Base-by-base conservation (phyloP, 2,113 vertebrate species). In the Stigmatopora argus region DNA sequence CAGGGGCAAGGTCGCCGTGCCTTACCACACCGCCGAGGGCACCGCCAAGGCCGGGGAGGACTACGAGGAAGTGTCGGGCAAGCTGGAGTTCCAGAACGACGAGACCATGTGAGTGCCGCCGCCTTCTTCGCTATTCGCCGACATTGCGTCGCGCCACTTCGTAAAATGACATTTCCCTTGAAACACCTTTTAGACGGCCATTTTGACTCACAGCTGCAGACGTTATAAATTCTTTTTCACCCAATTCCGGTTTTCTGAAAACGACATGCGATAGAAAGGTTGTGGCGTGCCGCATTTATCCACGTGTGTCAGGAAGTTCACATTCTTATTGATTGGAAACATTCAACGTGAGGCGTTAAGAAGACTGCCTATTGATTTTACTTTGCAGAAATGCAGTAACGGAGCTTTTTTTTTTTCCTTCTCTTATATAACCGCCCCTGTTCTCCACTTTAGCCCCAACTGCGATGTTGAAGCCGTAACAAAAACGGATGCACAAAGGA, bases 21-120 rank as follows among this genome's bases (percentile, higher is more conserved):
- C 93, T 0, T 94, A 90, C 82, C 90, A 89, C 84, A 93, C 91
- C 1, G 78, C 71, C 0, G 92, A 93, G 67, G 92, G 91, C 61
- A 93, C 90, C 0, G 92, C 93, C 55, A 92, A 90, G 53, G 89
- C 89, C 0, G 92, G 92, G 38, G 92, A 93, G 76, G 93, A 94
- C 86, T 94, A 92, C 48, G 91, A 93, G 5, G 91, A 92, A n/a
- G 87, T 89, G 34, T 90, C 88, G 0, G 92, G 91, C 13, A 92
- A 92, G 71, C 85, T 94, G 83, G 92, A 92, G 78, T 93, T 93
- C 62, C 92, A 92, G 69, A 93, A 94, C 14, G 92, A 93, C 12
- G 93, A 94, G 79, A 94, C 92, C 69, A 90, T 92, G 92, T 94
- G 79, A 94, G 92, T 90, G 57, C 11, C 1, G 4, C 8, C 34